Evolutionary conservation across 2,797 vertebrate genomes (phyloP).

Genomic region (Mionectes olivaceus): DNA sequence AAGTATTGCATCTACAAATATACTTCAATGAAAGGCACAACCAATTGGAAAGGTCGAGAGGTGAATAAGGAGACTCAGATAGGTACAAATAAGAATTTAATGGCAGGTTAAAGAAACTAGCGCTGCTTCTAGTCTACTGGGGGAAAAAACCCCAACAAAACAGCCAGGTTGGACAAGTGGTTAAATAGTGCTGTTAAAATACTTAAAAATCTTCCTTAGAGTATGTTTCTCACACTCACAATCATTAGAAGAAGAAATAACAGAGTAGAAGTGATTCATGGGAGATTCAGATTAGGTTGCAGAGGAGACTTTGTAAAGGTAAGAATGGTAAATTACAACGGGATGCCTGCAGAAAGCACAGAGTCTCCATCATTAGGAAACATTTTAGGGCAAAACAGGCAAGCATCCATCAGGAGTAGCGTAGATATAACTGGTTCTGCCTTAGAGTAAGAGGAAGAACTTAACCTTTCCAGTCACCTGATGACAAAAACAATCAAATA

Average conservation of each 20-base stretch:
- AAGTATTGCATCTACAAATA: background rate
- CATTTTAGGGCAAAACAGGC: background rate
- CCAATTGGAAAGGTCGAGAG: background rate
- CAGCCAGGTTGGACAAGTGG: rapidly evolving
- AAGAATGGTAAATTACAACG: background rate
- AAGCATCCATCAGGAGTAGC: background rate
- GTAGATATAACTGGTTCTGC: background rate
- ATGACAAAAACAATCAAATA: background rate
- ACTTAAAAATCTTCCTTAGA: background rate
- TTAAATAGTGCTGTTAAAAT: background rate
- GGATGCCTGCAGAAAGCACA: background rate
- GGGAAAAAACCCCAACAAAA: too few relatives aligned
- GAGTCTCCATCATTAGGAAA: background rate
- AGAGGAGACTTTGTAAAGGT: background rate
- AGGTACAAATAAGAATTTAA: background rate
- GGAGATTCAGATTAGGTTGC: background rate
- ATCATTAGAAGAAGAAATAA: background rate
- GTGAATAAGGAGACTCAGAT: background rate
- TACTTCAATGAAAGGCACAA: background rate
- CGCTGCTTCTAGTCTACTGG: rapidly evolving
- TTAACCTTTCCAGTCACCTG: background rate
- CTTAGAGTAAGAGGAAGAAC: background rate
- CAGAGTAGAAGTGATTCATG: background rate
- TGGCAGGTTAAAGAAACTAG: background rate
- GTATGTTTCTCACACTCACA: background rate